These are phyloP conservation scores for Dicrostonyx torquatus DNA, from an alignment of 2,797 vertebrate species.

Conservation along the genomic window DNA sequence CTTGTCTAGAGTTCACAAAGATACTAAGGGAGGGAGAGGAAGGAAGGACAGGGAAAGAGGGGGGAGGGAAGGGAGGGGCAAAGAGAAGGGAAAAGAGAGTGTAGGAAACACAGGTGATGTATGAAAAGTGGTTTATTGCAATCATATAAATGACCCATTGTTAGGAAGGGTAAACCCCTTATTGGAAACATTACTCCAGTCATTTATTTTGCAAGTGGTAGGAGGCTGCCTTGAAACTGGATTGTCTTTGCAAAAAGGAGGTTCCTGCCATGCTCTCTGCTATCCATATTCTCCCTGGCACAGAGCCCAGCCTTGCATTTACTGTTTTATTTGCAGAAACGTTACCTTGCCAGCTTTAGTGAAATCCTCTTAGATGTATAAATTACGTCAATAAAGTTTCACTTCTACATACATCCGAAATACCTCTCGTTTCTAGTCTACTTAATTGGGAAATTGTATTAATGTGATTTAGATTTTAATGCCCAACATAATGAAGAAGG, in stretches of 20 bases:
- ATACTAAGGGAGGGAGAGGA: background rate
- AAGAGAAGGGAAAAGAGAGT: background rate
- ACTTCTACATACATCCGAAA: constrained; percentile 81
- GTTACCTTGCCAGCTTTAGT: constrained; percentile 83
- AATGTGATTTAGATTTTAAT: constrained; percentile 81
- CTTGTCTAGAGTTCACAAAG: constrained; percentile 68
- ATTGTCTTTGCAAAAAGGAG: constrained; percentile 79
- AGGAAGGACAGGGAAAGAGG: background rate
- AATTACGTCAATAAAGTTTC: constrained; percentile 85
- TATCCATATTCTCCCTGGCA: constrained; percentile 85
- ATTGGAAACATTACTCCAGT: constrained; percentile 77
- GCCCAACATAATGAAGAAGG: constrained; percentile 60
- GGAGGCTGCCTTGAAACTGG: constrained; percentile 80
- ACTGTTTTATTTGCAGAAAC: constrained; percentile 86
- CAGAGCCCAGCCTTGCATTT: constrained; percentile 85
- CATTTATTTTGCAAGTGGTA: constrained; percentile 80
- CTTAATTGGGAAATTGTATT: constrained; percentile 80
- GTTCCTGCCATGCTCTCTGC: constrained; percentile 82
- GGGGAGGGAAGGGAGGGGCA: background rate
- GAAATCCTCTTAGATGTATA: constrained; percentile 87
- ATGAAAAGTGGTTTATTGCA: constrained; percentile 72
- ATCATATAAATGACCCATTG: constrained; percentile 74
- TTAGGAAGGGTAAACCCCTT: constrained; percentile 77
- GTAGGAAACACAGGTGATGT: constrained; percentile 72
- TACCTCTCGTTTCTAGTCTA: constrained; percentile 78